Evolutionary conservation across 92 coral and sea anemone genomes (phyloP), one percentile per base, ranked within the genome.

Genomic region (Zoanthus gigantus): DNA sequence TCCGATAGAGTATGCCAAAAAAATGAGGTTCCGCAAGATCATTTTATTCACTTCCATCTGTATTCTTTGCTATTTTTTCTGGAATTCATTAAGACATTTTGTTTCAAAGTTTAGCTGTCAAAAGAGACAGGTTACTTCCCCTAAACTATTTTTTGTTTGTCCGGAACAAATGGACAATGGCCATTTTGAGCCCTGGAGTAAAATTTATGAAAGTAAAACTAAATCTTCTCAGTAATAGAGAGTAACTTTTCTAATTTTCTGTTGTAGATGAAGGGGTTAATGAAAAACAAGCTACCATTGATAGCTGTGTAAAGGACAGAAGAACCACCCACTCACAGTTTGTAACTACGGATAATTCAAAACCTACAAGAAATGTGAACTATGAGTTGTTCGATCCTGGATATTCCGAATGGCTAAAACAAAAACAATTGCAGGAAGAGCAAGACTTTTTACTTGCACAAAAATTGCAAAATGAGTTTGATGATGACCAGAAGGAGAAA

Each of bases 381-480:
- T 66, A 47, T 81, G 75, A 81, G 47, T 37, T 45, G 11, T 67
- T 66, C 65, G 85, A 66, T 81, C 85, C 85, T 45, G 85, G 63
- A 4, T 81, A 66, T 63, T 18, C 47, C 0, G 85, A 67, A 18
- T 81, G 85, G 85, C 23, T 81, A 18, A 81, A 28, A 9, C 85
- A 81, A 67, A 78, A 85, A 45, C 87, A 83, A 56, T 76, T 83
- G 34, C 96, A 91, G 85, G 94, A 94, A 80, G 83, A 92, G 5
- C 83, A 88, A 50, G 99, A 96, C 83, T 88, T 87, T 85, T 84
- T 87, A 68, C 46, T 96, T 69, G 99, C 99, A 8, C 18, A 91
- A 88, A 92, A 90, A 87, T 71, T 96, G 28, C 99, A 96, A 88
- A 74, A 93, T 75, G 87, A 95, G 66, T 92, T 93, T 89, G 94